Conservation (phyloP, 2,113 vertebrate genomes). For the Scopus umbretta region DNA sequence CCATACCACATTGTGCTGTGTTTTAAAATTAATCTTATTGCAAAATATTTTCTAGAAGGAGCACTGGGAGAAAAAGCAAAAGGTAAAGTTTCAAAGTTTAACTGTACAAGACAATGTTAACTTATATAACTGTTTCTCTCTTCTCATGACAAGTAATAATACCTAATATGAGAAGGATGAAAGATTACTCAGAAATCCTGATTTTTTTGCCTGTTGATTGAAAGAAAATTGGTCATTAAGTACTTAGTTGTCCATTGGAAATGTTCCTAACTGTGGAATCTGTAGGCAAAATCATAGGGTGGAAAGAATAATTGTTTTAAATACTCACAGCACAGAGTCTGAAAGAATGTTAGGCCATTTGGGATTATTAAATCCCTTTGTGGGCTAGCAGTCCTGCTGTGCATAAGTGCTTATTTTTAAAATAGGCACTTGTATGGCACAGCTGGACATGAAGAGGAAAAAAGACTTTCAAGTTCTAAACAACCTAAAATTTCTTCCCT, state of each 20-base stretch:
- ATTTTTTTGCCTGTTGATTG: background rate
- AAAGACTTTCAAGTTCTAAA: conserved; percentile 30
- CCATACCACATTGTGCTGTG: background rate
- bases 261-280: conserved; percentile 10
- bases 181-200: background rate
- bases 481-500: background rate
- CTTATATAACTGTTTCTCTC: background rate
- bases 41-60: background rate
- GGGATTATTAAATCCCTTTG: conserved; percentile 49
- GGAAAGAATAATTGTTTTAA: conserved; percentile 28
- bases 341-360: conserved; percentile 32
- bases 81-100: background rate
- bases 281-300: background rate
- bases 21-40: background rate
- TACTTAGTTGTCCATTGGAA: background rate
- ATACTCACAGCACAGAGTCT: background rate
- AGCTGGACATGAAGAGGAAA: conserved; percentile 41
- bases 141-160: background rate
- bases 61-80: background rate
- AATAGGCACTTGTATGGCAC: conserved; percentile 31
- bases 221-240: conserved; percentile 23
- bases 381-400: conserved; percentile 36
- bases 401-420: conserved; percentile 37
- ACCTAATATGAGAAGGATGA: background rate
- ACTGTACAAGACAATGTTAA: background rate